A percentile compares a stretch with the other conserved stretches of the same genome.
Evolutionary conservation across 2,888 invertebrate genomes (phyloP).

Genomic region (Dioctria rufipes): DNA sequence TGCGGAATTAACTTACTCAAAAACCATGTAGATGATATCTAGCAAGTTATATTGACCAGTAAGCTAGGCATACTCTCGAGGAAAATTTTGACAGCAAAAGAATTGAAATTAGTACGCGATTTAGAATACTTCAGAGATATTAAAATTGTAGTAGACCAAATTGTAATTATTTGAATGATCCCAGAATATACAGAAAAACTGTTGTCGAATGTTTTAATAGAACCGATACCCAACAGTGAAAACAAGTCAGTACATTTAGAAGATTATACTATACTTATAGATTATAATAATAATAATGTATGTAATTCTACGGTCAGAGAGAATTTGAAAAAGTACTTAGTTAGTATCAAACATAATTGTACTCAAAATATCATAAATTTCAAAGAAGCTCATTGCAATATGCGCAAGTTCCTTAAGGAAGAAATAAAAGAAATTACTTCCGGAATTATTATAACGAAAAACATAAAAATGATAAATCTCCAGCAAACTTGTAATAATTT

Average conservation of each 20-base stretch:
- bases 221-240: background rate
- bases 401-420: constrained; percentile 24
- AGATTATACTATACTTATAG: background rate
- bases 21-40: constrained; percentile 18
- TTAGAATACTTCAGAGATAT: background rate
- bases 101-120: constrained; percentile 20
- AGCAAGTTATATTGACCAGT: constrained; percentile 18
- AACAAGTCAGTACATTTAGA: background rate
- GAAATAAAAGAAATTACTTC: constrained; percentile 41
- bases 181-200: constrained; percentile 20
- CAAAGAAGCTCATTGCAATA: constrained; percentile 39
- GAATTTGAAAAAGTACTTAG: constrained; percentile 21
- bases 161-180: constrained; percentile 45
- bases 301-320: background rate
- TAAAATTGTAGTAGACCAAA: constrained; percentile 34
- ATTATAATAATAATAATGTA: background rate
- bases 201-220: background rate
- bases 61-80: constrained; percentile 23
- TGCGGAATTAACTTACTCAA: constrained; percentile 4
- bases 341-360: constrained; percentile 47
- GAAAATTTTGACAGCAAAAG: constrained; percentile 27
- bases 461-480: constrained; percentile 16
- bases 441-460: constrained; percentile 50
- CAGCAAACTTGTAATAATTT: constrained; percentile 51
- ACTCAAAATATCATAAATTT: constrained; percentile 29